Percentiles rank a stretch among this genome's conserved stretches.
phyloP scores from a whole-genome alignment of 2,888 invertebrate species.

The Heliconius ismenius region DNA sequence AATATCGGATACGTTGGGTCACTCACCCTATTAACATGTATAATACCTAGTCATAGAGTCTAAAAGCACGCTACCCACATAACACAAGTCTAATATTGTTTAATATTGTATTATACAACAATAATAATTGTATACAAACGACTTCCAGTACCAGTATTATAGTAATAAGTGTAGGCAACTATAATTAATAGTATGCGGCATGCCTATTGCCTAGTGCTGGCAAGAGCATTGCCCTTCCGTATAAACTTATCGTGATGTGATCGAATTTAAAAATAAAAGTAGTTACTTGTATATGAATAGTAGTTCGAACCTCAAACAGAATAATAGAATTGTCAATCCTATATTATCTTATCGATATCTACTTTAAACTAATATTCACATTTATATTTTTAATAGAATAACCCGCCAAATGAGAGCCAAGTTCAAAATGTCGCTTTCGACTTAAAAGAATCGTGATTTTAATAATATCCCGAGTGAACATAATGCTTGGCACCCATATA shows the following conservation, averaged over 20 bases:
- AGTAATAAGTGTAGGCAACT: constrained; percentile 36
- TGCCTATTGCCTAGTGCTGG: constrained; percentile 33
- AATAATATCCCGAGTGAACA: neutral
- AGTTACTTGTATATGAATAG: constrained; percentile 35
- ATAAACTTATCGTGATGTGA: constrained; percentile 37
- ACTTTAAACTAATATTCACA: neutral
- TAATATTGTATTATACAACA: constrained; percentile 32
- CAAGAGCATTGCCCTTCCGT: constrained; percentile 46
- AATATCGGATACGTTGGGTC: constrained; percentile 67
- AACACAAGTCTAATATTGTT: constrained; percentile 25
- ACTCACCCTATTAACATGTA: constrained; percentile 59
- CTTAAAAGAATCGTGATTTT: neutral
- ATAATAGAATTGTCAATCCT: constrained; percentile 33
- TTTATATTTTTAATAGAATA: too few relatives aligned
- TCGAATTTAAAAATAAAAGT: constrained; percentile 34
- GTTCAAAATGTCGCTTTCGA: neutral
- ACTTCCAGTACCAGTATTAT: constrained; percentile 31
- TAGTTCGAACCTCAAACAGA: constrained; percentile 31
- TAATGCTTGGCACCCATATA: neutral
- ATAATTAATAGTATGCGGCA: constrained; percentile 39
- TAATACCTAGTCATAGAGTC: constrained; percentile 28
- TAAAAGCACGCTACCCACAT: constrained; percentile 27
- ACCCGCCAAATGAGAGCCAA: neutral
- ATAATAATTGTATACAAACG: constrained; percentile 11
- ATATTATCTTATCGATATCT: neutral